phyloP scores from a whole-genome alignment of 2,797 vertebrate species.

The Cygnus olor region DNA sequence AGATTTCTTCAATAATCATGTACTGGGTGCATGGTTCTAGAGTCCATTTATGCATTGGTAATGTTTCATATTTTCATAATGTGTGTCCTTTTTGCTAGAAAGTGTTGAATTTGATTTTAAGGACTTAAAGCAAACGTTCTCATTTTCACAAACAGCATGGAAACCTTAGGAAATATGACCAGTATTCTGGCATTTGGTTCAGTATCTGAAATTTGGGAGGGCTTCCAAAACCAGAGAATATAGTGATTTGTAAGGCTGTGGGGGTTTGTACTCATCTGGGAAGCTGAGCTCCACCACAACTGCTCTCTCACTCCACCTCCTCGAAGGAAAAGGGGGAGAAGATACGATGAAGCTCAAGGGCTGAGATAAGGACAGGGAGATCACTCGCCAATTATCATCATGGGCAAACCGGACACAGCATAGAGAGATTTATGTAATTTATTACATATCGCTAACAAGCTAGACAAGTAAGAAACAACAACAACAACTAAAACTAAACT shows the following conservation, averaged over 20 bases:
- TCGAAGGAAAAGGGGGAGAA: too few relatives aligned
- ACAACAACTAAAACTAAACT: too few relatives aligned
- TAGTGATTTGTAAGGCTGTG: not conserved
- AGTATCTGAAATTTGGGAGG: not conserved
- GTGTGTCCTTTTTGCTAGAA: not conserved
- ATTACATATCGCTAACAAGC: too few relatives aligned
- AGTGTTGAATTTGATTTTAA: not conserved
- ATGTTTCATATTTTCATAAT: not conserved
- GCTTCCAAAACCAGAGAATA: not conserved
- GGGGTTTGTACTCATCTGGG: too few relatives aligned
- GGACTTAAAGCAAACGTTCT: not conserved
- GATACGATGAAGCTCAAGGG: too few relatives aligned
- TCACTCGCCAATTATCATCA: too few relatives aligned
- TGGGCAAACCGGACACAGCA: too few relatives aligned
- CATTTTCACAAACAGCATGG: not conserved
- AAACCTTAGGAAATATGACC: not conserved
- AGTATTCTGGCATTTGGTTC: not conserved
- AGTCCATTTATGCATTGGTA: not conserved
- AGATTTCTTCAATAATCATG: not conserved
- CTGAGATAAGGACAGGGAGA: too few relatives aligned
- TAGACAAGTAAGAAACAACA: too few relatives aligned
- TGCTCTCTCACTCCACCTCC: too few relatives aligned
- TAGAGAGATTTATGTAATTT: too few relatives aligned
- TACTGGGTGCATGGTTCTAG: not conserved
- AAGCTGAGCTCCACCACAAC: too few relatives aligned